Conservation (phyloP, 1,140 invertebrate genomes). For the Ceratina calcarata region DNA sequence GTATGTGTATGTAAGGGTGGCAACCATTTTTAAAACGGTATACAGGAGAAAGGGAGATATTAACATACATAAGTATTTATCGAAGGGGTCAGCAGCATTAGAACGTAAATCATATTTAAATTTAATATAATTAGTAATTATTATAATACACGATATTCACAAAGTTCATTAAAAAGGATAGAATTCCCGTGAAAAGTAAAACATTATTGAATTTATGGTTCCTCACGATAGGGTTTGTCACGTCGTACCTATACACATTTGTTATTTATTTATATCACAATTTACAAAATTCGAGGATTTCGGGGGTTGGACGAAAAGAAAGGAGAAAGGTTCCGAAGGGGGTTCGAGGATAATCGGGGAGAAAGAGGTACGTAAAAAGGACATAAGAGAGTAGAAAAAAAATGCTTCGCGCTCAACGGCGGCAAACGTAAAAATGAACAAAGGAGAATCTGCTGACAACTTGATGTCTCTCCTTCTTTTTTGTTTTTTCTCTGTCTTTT, state of each 20-base stretch:
- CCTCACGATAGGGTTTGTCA: conserved; percentile 64
- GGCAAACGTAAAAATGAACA: conserved; percentile 45
- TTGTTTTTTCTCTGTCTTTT: conserved; percentile 38
- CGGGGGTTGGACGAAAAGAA: background rate
- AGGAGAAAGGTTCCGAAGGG: background rate
- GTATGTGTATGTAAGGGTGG: conserved; percentile 12
- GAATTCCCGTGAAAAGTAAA: conserved; percentile 72
- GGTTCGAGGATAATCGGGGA: background rate
- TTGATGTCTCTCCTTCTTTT: conserved; percentile 51
- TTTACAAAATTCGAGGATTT: conserved; percentile 78
- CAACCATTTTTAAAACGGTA: conserved; percentile 11
- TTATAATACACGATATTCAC: conserved; percentile 81
- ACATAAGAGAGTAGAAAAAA: conserved; percentile 15
- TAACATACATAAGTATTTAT: conserved; percentile 49
- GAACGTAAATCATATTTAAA: conserved; percentile 78
- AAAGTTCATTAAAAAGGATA: conserved; percentile 77
- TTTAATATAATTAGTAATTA: conserved; percentile 80
- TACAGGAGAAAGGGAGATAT: conserved; percentile 22
- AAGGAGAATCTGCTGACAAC: conserved; percentile 41
- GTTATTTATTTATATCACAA: conserved; percentile 81
- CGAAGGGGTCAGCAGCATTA: conserved; percentile 67
- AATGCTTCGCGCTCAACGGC: background rate
- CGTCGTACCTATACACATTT: conserved; percentile 78
- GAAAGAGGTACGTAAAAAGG: background rate
- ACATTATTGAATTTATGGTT: conserved; percentile 71